These are phyloP conservation scores for Scarus forsteni DNA, from an alignment of 2,797 vertebrate species.

Conservation along the genomic window DNA sequence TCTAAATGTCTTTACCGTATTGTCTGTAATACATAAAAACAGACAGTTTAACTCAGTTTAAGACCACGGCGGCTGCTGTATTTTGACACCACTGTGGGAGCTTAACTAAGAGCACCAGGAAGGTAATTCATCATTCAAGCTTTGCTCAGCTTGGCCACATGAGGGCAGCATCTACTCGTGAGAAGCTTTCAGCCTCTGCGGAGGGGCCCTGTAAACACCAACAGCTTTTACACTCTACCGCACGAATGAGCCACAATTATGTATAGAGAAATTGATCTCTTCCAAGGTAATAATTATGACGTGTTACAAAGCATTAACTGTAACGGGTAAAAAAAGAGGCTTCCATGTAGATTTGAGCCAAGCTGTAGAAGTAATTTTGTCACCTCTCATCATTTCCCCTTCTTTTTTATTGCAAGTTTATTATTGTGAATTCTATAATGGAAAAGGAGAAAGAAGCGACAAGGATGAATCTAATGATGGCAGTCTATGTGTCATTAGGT, in stretches of 20 bases:
- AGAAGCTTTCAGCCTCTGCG: constrained; percentile 1
- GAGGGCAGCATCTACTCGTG: constrained; percentile 70
- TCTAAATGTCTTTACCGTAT: constrained; percentile 37
- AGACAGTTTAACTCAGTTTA: background rate
- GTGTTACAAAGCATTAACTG: background rate
- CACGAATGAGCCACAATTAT: constrained; percentile 34
- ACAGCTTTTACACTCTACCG: background rate
- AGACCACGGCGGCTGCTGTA: background rate
- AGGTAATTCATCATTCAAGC: background rate
- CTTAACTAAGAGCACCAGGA: background rate
- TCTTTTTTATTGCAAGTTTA: constrained; percentile 4
- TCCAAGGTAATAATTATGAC: constrained; percentile 5
- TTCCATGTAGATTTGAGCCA: no score
- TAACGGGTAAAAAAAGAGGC: constrained; percentile 4
- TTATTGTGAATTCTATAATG: background rate
- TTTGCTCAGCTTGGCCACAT: constrained; percentile 58
- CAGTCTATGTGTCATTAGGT: background rate
- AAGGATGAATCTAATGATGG: background rate
- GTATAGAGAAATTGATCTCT: constrained; percentile 19
- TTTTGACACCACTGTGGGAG: background rate
- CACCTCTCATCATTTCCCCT: background rate
- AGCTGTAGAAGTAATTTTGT: background rate
- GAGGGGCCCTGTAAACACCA: constrained; percentile 11
- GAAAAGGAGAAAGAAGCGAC: background rate
- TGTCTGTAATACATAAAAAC: constrained; percentile 35